Conservation (phyloP, 2,797 vertebrate genomes). For the Serranus cabrilla region DNA sequence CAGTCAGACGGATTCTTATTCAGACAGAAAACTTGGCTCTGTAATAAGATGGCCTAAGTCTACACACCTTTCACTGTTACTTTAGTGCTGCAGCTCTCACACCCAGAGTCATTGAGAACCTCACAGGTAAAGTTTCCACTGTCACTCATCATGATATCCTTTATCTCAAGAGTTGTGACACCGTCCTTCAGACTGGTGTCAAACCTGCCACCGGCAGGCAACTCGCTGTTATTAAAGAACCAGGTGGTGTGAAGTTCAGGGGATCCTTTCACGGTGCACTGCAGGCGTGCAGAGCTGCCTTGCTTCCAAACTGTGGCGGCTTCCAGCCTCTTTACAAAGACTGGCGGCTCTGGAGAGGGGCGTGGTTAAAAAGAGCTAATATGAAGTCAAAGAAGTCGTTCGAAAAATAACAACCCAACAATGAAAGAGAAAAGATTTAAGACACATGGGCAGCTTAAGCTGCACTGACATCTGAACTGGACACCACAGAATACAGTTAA, state of each 20-base stretch:
- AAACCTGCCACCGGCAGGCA: conserved; percentile 84
- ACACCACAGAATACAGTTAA: conserved; percentile 16
- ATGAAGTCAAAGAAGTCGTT: conserved; percentile 37
- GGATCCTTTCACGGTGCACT: conserved; percentile 91
- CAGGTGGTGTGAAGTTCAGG: conserved; percentile 91
- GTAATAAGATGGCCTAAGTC: neutral
- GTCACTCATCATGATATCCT: conserved; percentile 86
- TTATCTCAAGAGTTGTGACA: conserved; percentile 87
- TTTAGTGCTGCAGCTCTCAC: conserved; percentile 90
- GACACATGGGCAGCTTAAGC: neutral
- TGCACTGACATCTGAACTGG: neutral
- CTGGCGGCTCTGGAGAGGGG: conserved; percentile 72
- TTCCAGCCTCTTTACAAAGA: conserved; percentile 91
- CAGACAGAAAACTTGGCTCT: neutral
- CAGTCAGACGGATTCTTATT: conserved; percentile 36
- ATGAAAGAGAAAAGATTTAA: conserved; percentile 26
- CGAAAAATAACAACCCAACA: conserved; percentile 36
- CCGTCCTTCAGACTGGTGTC: conserved; percentile 84
- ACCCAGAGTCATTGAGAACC: conserved; percentile 91
- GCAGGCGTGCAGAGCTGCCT: conserved; percentile 87
- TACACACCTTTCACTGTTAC: conserved; percentile 93
- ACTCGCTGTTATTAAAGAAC: conserved; percentile 91
- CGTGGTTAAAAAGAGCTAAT: conserved; percentile 42
- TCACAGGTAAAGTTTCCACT: conserved; percentile 91
- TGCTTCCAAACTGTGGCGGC: conserved; percentile 90